Evolutionary conservation across 2,113 vertebrate species (phyloP).

Genomic region (Pungitius pungitius): DNA sequence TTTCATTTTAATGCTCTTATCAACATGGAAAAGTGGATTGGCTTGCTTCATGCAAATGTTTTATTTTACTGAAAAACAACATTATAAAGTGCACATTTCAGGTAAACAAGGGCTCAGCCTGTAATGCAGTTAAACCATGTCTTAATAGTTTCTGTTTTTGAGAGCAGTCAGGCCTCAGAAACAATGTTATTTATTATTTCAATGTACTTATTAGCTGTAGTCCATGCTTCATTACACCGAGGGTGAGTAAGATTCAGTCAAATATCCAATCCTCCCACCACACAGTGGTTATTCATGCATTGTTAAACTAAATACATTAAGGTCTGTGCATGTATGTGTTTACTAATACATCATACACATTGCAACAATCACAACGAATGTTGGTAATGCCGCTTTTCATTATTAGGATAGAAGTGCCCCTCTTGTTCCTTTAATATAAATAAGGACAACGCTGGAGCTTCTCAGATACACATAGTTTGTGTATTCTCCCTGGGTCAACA

Average conservation of each 20-base stretch:
- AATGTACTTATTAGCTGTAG: background rate
- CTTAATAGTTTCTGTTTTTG: too few species aligned
- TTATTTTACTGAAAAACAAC: too few species aligned
- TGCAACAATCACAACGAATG: conserved; percentile 1
- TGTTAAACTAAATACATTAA: background rate
- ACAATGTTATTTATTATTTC: background rate
- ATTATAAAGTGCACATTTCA: too few species aligned
- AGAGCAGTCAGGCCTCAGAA: too few species aligned
- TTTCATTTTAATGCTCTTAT: too few species aligned
- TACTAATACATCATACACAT: background rate
- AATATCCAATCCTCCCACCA: background rate
- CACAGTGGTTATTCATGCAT: background rate
- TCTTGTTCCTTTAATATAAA: conserved; percentile 17
- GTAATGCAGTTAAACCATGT: too few species aligned
- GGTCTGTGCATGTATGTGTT: background rate
- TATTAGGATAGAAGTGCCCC: conserved; percentile 1
- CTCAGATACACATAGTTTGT: background rate
- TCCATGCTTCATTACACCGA: background rate
- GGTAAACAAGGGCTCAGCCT: too few species aligned
- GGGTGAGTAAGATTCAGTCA: background rate
- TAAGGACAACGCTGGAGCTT: conserved; percentile 2
- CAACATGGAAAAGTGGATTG: too few species aligned
- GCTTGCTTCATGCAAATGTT: too few species aligned
- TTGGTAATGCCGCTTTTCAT: conserved; percentile 2
- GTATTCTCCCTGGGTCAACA: background rate